Base-by-base conservation (phyloP, 1,140 invertebrate genomes). In the Bombus cullumanus region DNA sequence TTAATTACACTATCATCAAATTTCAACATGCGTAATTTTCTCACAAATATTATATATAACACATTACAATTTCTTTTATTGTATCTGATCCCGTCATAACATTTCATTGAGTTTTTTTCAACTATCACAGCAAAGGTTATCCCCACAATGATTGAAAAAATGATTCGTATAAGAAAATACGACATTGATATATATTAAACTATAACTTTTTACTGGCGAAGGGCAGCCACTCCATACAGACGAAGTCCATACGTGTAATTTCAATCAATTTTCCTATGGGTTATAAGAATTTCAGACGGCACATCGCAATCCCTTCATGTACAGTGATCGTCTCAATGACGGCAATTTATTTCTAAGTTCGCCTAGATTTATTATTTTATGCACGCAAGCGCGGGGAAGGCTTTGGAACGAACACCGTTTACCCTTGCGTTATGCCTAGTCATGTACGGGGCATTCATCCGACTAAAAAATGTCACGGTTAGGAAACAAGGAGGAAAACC, bases 321-420 rank as follows among this genome's bases (percentile, higher is more conserved):
- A 22, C 47, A 53, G 6, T 8, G 5, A 31, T 31, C 10, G 0
- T 31, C 15, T 66, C 15, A 66, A 66, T 66, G 3, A 18, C 64
- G 18, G 66, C 15, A 34, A 68, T 68, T 68, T 34, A 31, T 62
- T 62, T 62, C 12, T 62, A 28, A n/a, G 4, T 62, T 62, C 28
- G 31, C 6, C 1, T 4, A 1, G 18, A 28, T 25, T 71, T 37
- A 43, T 43, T 34, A 80, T 34, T 71, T 77, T 34, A 31, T 39
- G 37, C 22, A 86, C 86, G 76, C 83, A 87, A 71, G 86, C 62
- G 83, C 83, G 53, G 3, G 8, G 28, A 8, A 39, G 28, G 22
- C 5, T 31, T 25, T 68, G 57, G 62, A 47, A 62, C 9, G 12
- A 90, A 25, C 57, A 28, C n/a, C 25, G 28, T 18, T 66, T 39